phyloP scores from a whole-genome alignment of 2,888 invertebrate genomes.

The Linyphia triangularis region DNA sequence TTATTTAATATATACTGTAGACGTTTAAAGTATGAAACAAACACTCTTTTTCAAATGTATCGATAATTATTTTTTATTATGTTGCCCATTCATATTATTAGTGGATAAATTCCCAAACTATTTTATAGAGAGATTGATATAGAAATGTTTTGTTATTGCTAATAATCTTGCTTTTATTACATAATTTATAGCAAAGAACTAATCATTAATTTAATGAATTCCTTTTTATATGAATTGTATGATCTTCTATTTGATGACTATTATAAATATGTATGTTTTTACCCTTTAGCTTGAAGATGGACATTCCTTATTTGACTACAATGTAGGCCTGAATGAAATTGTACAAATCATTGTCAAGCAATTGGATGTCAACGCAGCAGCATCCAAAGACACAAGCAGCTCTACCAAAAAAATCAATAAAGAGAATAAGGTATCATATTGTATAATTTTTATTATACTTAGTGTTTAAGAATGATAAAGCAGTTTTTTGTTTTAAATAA shows the following conservation, averaged over 20 bases:
- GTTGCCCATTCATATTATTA: no score
- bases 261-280: neutral
- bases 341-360: constrained; percentile 84
- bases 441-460: neutral
- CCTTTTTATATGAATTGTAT: no score
- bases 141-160: no score
- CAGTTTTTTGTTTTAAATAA: neutral
- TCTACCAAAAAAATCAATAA: constrained; percentile 21
- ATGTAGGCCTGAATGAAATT: constrained; percentile 87
- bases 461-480: no score
- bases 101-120: no score
- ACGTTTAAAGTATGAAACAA: no score
- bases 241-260: no score
- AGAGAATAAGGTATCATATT: constrained; percentile 17
- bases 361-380: neutral
- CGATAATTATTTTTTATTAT: no score
- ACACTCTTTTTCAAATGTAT: no score
- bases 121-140: no score
- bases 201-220: no score
- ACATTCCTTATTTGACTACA: constrained; percentile 87
- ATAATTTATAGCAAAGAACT: neutral
- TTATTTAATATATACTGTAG: no score
- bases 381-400: constrained; percentile 12
- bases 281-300: constrained; percentile 85
- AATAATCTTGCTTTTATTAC: neutral